Percentiles rank a stretch among this genome's conserved stretches.
phyloP scores from a whole-genome alignment of 2,113 vertebrate genomes.

The Laterallus jamaicensis region DNA sequence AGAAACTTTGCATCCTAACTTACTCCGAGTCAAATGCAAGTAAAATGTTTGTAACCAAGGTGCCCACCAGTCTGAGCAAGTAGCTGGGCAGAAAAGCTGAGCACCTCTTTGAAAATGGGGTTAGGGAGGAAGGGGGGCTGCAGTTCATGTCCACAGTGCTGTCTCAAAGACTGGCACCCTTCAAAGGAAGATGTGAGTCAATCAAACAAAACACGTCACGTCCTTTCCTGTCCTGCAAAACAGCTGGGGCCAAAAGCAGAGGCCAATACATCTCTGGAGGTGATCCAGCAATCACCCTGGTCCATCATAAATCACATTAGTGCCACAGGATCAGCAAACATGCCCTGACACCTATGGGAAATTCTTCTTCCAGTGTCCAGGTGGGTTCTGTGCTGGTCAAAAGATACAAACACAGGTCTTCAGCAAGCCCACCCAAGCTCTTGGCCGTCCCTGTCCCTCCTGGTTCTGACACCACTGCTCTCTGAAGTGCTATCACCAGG shows the following conservation, averaged over 20 bases:
- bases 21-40: not conserved
- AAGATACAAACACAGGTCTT: not conserved
- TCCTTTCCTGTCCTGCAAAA: not conserved
- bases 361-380: too few species aligned
- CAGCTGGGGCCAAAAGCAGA: not conserved
- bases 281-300: not conserved
- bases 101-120: not conserved
- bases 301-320: not conserved
- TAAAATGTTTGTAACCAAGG: not conserved
- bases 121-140: not conserved
- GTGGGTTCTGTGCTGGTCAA: not conserved
- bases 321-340: not conserved
- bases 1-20: not conserved
- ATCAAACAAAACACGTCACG: rapidly evolving
- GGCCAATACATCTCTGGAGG: too few species aligned
- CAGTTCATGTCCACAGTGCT: not conserved
- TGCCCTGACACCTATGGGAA: not conserved
- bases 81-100: not conserved
- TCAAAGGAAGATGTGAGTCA: not conserved
- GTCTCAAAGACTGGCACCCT: not conserved
- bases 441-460: not conserved
- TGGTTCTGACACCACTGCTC: not conserved
- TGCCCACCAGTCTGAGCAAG: not conserved
- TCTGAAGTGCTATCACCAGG: too few species aligned
- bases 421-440: not conserved